Evolutionary conservation across 1,140 invertebrate species (phyloP), one percentile per base, ranked within the genome.

Genomic region (Stegodyphus dumicola): DNA sequence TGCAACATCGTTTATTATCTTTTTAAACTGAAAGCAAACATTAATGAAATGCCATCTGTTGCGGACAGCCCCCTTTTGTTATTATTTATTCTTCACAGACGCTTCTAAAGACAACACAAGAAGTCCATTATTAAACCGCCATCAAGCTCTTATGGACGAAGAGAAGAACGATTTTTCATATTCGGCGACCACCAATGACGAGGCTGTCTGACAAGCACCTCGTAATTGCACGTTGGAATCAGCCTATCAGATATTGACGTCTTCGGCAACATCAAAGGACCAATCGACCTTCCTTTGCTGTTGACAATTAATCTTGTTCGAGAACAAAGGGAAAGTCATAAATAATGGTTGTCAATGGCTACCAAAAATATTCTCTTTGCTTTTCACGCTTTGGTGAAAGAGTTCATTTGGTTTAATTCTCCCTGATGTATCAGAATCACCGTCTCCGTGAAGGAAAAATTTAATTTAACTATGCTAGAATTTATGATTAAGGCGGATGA

Each of bases 281-380:
- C 66, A 56, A 70, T 79, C 77, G 77, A 51, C 77, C 17, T 66
- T 69, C 65, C 65, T 17, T 48, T 51, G 64, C 65, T 60, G 33
- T 69, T 79, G 77, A 79, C 77, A 79, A 79, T 79, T 79, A 79
- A 79, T 79, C 77, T 70, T 70, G 11, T 33, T 15, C 66, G 48
- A 51, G 56, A 79, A 79, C 77, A 79, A 79, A 79, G 52, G 53
- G 51, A 48, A 54, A 69, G 48, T 79, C 52, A 79, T 79, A 66
- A 79, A 79, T 79, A 79, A 70, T 53, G 51, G 70, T 79, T 79
- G 77, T 79, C 77, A 79, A 79, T 79, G 66, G 17, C 77, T 79
- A 33, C 33, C 49, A 49, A 48, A 70, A 52, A 33, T 33, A 6
- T 48, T 52, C 54, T 52, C 67, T 54, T 54, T 15, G 6, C 70